Base-by-base conservation (phyloP, 1,140 invertebrate genomes). In the Euwallacea fornicatus region DNA sequence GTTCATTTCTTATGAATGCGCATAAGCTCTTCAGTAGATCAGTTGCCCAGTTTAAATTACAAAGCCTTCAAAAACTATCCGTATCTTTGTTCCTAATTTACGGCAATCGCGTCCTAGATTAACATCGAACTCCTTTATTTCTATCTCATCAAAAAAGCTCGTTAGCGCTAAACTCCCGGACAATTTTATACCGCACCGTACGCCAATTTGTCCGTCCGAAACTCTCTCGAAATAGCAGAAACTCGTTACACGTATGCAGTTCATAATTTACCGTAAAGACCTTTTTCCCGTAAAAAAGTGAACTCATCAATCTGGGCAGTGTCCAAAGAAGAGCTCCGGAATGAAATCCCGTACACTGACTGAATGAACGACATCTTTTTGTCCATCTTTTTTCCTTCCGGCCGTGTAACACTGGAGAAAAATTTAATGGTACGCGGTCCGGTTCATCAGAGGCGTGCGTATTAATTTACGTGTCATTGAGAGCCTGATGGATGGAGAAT, bases 331-430 rank as follows among this genome's bases (percentile, higher is more conserved):
- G 59, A 50, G 43, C 61, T 21, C 61, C 61, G 44, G 42, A 63
- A 63, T 63, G 43, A 63, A 63, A 63, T 63, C 61, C 44, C 61
- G 61, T 58, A 58, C 61, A 63, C 43, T 46, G 61, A 47, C 10
- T 63, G 61, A 63, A 63, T 63, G 61, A 63, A 63, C 15, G 61
- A 63, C 61, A 63, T 63, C 61, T 63, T 63, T 62, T 63, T 63
- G 43, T 47, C 61, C 33, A 63, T 16, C 43, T 61, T 63, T 63
- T 62, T 63, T 21, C 13, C 15, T 4, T 41, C 61, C 6, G 21
- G 21, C 46, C n/a, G 43, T 44, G 61, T 63, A 63, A 63, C 47
- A 63, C 61, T 7, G 61, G 44, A 63, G 16, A 44, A 63, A 63
- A 63, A 63, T 63, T 21, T 41, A 42, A 11, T 11, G 41, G 59